Evolutionary conservation across 2,888 invertebrate genomes (phyloP).

Genomic region (Metellina segmentata): DNA sequence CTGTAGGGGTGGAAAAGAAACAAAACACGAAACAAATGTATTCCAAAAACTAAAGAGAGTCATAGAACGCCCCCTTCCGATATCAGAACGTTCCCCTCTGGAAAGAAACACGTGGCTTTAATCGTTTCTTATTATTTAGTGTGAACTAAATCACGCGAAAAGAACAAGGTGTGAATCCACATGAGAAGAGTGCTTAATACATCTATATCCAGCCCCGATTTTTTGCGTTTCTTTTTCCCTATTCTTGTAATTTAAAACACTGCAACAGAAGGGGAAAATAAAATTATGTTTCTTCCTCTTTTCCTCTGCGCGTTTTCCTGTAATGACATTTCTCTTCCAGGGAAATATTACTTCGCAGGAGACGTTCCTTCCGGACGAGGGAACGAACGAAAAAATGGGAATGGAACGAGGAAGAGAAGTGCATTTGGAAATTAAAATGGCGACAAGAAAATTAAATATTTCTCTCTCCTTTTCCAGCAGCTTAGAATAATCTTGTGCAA

Average conservation of each 20-base stretch:
- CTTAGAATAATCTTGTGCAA: constrained; percentile 63
- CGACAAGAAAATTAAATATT: constrained; percentile 66
- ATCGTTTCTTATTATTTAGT: constrained; percentile 70
- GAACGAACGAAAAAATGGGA: constrained; percentile 7
- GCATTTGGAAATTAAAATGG: constrained; percentile 67
- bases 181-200: constrained; percentile 27
- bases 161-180: constrained; percentile 25
- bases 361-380: constrained; percentile 25
- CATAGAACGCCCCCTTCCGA: constrained; percentile 26
- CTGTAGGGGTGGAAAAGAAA: background rate
- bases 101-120: constrained; percentile 49
- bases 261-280: constrained; percentile 5
- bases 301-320: constrained; percentile 3
- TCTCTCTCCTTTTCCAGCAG: constrained; percentile 41
- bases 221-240: background rate
- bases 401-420: constrained; percentile 11
- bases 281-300: constrained; percentile 12
- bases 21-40: background rate
- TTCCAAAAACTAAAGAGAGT: constrained; percentile 35
- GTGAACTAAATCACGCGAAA: constrained; percentile 54
- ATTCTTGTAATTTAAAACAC: constrained; percentile 52
- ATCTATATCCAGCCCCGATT: constrained; percentile 9
- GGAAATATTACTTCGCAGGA: constrained; percentile 51
- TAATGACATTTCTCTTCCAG: constrained; percentile 34
- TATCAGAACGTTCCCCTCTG: constrained; percentile 12